These are phyloP conservation scores for Eledone cirrhosa DNA, from an alignment of 2,888 invertebrate genomes.

Conservation along the genomic window DNA sequence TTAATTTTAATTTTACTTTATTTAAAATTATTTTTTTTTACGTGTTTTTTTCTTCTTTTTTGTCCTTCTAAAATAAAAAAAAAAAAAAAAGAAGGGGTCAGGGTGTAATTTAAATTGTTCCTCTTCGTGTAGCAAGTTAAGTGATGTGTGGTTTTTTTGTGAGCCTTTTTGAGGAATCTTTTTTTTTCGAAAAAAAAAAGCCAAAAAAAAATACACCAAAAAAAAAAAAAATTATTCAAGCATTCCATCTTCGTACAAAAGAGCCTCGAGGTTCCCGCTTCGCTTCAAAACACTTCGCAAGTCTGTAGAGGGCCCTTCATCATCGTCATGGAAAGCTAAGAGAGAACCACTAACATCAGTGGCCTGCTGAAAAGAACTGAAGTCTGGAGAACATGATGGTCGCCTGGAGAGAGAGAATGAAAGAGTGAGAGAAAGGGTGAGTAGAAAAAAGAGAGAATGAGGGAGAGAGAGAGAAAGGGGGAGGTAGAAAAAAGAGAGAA, in stretches of 20 bases:
- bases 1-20: no score
- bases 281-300: slow-evolving; percentile 26
- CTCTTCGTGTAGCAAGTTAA: no score
- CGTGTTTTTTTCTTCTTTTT: no score
- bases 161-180: neutral
- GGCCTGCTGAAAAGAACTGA: slow-evolving; percentile 13
- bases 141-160: neutral
- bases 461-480: no score
- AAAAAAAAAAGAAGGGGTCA: neutral
- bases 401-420: neutral
- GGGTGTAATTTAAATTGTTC: neutral
- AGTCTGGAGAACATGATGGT: slow-evolving; percentile 10
- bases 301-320: neutral
- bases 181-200: neutral
- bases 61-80: no score
- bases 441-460: no score
- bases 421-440: no score
- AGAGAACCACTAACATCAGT: slow-evolving; percentile 15
- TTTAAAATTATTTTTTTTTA: no score
- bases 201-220: neutral
- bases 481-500: no score
- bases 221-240: slow-evolving; percentile 5
- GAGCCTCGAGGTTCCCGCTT: slow-evolving; percentile 17
- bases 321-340: neutral
- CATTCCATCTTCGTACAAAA: slow-evolving; percentile 12